These are phyloP conservation scores for Phytoseiulus persimilis DNA, from an alignment of 2,888 invertebrate genomes.

Conservation along the genomic window DNA sequence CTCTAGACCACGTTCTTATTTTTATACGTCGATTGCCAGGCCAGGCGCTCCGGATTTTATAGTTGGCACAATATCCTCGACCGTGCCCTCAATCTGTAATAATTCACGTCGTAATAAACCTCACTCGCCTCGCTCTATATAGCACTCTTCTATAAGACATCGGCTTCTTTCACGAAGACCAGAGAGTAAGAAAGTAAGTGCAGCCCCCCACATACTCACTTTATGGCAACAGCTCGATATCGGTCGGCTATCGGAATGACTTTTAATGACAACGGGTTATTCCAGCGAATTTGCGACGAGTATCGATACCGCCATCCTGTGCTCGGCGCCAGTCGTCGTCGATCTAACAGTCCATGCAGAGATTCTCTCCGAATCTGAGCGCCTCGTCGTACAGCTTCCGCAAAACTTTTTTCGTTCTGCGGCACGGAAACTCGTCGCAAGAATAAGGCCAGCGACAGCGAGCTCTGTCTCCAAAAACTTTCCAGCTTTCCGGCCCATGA, in stretches of 20 bases:
- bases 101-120: slow-evolving; percentile 36
- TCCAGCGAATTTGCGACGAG: background rate
- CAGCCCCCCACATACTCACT: background rate
- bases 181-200: background rate
- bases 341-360: background rate
- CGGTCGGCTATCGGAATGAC: background rate
- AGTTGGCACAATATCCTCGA: slow-evolving; percentile 8
- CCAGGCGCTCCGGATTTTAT: background rate
- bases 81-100: slow-evolving; percentile 36
- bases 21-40: background rate
- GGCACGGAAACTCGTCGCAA: too few relatives aligned
- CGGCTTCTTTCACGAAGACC: background rate
- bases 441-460: too few relatives aligned
- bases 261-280: background rate
- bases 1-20: background rate
- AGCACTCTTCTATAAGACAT: background rate
- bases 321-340: background rate
- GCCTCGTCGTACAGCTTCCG: too few relatives aligned
- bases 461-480: too few relatives aligned
- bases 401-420: too few relatives aligned
- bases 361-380: background rate
- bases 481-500: too few relatives aligned
- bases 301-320: background rate
- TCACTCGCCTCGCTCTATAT: background rate
- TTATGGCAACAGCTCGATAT: background rate